Base-by-base conservation (phyloP, 35 echinoderm and acorn worm genomes). In the Ophiothrix spiculata region DNA sequence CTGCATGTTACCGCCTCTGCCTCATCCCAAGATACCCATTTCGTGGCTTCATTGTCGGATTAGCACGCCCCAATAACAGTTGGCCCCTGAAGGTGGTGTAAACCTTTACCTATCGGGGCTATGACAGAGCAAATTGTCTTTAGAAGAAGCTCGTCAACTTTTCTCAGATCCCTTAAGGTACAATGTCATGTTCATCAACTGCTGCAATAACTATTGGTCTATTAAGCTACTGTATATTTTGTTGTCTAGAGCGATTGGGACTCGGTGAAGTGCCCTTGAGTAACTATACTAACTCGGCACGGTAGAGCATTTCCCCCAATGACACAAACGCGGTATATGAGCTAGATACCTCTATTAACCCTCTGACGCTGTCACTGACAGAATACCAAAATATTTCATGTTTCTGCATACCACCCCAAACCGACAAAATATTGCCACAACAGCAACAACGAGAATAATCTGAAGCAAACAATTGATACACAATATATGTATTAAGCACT, bases 101-200 rank as follows among this genome's bases (percentile, higher is more conserved):
- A 69, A 25, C 8, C 3, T n/a, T 69, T 69, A 28, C 60, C 60
- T 69, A 15, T 69, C 60, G 60, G 60, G 60, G 4, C 4, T 69
- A 12, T 69, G 60, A 69, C 60, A 28, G 60, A 69, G 29, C 60
- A 28, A 69, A 69, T 69, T 69, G 60, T 69, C 60, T 69, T n/a
- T n/a, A 69, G 29, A 69, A 69, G 60, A 69, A 28, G 60, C 60
- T 69, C 60, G 60, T 69, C 60, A 69, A 69, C 60, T 69, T 28
- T 69, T 28, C 60, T 69, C n/a, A n/a, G n/a, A n/a, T n/a, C 60
- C 60, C 60, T 69, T 25, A 69, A 69, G 60, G 16, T 69, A 69
- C 17, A 15, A 25, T 69, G 60, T 69, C 60, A 69, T 69, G 60
- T 69, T 69, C 60, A 25, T 69, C 6, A n/a, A 69, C 6, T 69